Percentiles rank a stretch among this genome's conserved stretches.
These are phyloP conservation scores for Smithornis capensis DNA, from an alignment of 2,113 vertebrate genomes.

Conservation along the genomic window DNA sequence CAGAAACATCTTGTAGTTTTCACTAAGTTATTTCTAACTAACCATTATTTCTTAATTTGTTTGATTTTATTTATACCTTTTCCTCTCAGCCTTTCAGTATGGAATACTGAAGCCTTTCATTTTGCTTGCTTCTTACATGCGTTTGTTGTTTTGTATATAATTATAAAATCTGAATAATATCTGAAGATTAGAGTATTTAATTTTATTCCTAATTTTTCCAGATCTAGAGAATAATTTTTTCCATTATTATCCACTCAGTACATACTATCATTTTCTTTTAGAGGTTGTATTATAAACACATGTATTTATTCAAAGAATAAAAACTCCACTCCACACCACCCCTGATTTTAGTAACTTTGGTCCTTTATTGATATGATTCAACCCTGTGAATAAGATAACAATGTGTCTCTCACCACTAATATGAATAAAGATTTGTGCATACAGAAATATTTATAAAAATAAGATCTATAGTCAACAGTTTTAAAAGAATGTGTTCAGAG, in stretches of 20 bases:
- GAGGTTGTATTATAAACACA: background rate
- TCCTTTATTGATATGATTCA: background rate
- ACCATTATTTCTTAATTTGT: background rate
- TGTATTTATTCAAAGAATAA: background rate
- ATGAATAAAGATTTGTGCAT: background rate
- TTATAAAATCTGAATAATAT: background rate
- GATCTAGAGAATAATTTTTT: background rate
- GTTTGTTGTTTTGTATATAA: background rate
- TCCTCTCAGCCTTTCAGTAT: background rate
- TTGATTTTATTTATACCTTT: background rate
- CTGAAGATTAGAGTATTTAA: background rate
- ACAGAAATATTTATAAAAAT: background rate
- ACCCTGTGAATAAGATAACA: background rate
- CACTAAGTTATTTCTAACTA: background rate
- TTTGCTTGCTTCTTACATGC: background rate
- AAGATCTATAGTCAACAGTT: background rate
- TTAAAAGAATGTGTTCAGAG: background rate
- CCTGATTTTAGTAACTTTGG: background rate
- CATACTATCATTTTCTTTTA: background rate
- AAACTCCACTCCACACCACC: background rate
- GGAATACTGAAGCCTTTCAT: background rate
- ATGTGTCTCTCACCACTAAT: accelerated
- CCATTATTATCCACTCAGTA: background rate
- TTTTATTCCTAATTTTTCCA: background rate
- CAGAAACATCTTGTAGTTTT: background rate